Percentiles rank a stretch among this genome's conserved stretches.
phyloP scores from a whole-genome alignment of 2,888 invertebrate species.

The Dasysyrphus albostriatus region DNA sequence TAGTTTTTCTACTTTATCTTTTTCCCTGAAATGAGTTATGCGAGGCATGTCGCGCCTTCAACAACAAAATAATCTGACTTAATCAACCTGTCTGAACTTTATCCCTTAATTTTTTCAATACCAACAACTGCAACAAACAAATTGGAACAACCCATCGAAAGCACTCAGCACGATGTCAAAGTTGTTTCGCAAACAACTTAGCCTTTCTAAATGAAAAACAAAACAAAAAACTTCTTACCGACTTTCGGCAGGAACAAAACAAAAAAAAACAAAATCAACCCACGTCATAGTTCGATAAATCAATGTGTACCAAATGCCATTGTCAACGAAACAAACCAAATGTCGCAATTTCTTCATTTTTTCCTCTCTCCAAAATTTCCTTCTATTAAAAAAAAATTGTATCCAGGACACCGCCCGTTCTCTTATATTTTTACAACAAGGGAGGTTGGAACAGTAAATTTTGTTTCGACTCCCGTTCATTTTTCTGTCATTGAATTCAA shows the following conservation, averaged over 20 bases:
- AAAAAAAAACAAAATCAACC: constrained; percentile 35
- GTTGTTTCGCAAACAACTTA: constrained; percentile 67
- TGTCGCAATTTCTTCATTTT: constrained; percentile 55
- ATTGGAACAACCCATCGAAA: constrained; percentile 10
- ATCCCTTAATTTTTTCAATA: constrained; percentile 17
- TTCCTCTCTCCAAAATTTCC: background rate
- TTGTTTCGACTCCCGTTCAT: constrained; percentile 37
- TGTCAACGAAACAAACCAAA: constrained; percentile 72
- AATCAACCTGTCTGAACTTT: constrained; percentile 22
- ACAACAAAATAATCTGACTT: constrained; percentile 2
- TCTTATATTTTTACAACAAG: constrained; percentile 26
- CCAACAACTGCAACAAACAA: background rate
- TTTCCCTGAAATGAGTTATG: background rate
- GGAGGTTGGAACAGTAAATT: constrained; percentile 39
- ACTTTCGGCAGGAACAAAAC: background rate
- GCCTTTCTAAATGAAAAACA: constrained; percentile 4
- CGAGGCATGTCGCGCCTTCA: background rate
- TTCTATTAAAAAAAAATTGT: background rate
- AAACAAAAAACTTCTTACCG: constrained; percentile 26
- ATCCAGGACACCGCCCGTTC: constrained; percentile 9
- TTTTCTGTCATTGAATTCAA: constrained; percentile 63
- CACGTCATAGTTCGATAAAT: constrained; percentile 72
- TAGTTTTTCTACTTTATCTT: background rate
- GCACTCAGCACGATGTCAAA: constrained; percentile 58
- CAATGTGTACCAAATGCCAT: constrained; percentile 69